A percentile compares a stretch with the other conserved stretches of the same genome.
These are phyloP conservation scores for Episyrphus balteatus DNA, from an alignment of 1,140 invertebrate species.

Conservation along the genomic window DNA sequence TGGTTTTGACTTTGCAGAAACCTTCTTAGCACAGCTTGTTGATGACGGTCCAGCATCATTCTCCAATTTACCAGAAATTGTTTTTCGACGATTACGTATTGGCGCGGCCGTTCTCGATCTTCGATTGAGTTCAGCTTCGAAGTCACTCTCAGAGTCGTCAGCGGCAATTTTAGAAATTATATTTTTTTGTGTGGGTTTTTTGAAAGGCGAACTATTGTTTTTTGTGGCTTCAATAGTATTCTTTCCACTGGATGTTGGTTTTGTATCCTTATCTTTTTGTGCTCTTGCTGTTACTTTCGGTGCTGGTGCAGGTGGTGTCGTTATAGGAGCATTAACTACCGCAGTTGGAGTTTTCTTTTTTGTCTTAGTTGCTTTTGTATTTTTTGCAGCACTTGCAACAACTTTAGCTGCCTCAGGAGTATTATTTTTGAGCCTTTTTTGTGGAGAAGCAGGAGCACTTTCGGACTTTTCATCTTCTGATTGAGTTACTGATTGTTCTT, in stretches of 20 bases:
- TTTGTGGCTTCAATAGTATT: no score
- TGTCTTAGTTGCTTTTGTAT: constrained; percentile 3
- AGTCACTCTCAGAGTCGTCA: neutral
- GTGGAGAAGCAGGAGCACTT: neutral
- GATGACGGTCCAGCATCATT: neutral
- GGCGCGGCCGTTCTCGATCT: neutral
- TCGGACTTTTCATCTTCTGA: neutral
- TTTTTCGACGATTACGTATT: neutral
- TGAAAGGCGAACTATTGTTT: no score
- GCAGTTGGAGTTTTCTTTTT: neutral
- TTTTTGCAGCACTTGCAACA: constrained; percentile 1
- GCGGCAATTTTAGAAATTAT: neutral
- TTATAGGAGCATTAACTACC: no score
- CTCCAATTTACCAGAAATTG: constrained; percentile 1
- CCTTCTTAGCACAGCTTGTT: neutral
- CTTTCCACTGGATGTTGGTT: neutral
- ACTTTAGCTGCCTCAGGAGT: constrained; percentile 1
- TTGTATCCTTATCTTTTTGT: neutral
- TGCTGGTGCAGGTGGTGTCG: neutral
- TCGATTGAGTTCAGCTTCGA: neutral
- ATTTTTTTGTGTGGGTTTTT: no score
- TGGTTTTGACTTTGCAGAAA: no score
- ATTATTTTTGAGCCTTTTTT: neutral
- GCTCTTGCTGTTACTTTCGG: neutral
- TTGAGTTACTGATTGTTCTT: neutral